Percentiles rank a stretch among this genome's conserved stretches.
phyloP scores from a whole-genome alignment of 2,888 invertebrate genomes.

The Cataglyphis altisquamis region DNA sequence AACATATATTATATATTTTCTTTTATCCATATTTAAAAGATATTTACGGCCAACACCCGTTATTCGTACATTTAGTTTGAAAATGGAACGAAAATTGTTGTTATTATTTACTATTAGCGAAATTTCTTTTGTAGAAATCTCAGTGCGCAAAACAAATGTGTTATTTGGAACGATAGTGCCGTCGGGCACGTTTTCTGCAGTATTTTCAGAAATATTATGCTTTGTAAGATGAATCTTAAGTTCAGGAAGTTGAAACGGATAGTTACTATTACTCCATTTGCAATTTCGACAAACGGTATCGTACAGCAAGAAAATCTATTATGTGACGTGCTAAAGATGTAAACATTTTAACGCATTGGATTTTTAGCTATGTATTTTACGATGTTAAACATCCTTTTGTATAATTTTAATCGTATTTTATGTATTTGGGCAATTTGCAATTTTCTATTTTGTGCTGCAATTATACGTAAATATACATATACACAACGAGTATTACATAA shows the following conservation, averaged over 20 bases:
- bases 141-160: constrained; percentile 25
- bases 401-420: constrained; percentile 7
- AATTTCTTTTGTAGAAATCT: constrained; percentile 32
- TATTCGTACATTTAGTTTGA: background rate
- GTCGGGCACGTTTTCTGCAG: constrained; percentile 41
- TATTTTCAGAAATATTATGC: constrained; percentile 36
- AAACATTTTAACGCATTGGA: constrained; percentile 35
- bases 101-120: constrained; percentile 5
- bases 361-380: constrained; percentile 14
- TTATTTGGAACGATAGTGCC: constrained; percentile 21
- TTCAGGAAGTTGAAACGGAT: constrained; percentile 16
- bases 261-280: constrained; percentile 14
- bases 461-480: background rate
- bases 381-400: background rate
- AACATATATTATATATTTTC: background rate
- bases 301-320: constrained; percentile 33
- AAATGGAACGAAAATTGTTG: constrained; percentile 19
- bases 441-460: constrained; percentile 13
- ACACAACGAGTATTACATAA: background rate
- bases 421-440: background rate
- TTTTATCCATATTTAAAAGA: background rate
- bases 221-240: constrained; percentile 8
- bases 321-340: constrained; percentile 46
- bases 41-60: background rate
- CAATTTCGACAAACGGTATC: constrained; percentile 22